phyloP scores from a whole-genome alignment of 2,797 vertebrate species.

The Arremon brunneinucha region DNA sequence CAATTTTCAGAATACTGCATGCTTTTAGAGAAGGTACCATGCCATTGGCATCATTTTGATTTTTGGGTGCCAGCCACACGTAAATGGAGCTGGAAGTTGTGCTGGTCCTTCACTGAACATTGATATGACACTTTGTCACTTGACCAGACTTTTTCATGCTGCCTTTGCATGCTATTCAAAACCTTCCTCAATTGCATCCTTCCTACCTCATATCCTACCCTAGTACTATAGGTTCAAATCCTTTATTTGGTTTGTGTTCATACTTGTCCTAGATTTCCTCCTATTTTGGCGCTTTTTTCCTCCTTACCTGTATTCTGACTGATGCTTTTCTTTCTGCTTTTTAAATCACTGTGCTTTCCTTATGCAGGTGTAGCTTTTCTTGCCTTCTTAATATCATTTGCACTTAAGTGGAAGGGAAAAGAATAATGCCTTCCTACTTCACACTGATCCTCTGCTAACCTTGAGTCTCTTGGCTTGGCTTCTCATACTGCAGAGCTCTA shows the following conservation, averaged over 20 bases:
- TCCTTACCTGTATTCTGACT: background rate
- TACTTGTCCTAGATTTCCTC: background rate
- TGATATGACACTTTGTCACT: background rate
- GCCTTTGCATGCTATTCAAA: background rate
- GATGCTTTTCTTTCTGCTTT: background rate
- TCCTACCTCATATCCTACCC: background rate
- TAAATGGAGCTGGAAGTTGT: background rate
- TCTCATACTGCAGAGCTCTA: background rate
- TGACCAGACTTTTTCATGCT: background rate
- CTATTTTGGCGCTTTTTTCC: background rate
- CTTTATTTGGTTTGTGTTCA: background rate
- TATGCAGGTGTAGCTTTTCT: background rate
- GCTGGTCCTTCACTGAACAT: background rate
- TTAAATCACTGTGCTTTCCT: background rate
- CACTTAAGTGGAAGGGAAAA: background rate
- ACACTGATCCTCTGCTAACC: background rate
- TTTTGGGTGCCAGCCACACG: background rate
- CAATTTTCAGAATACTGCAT: background rate
- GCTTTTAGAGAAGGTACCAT: background rate
- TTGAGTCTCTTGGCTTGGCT: background rate
- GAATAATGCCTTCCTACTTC: background rate
- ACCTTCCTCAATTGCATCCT: background rate
- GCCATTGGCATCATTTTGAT: background rate
- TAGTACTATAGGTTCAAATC: background rate
- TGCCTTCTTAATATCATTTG: background rate